Evolutionary conservation across 2,888 invertebrate genomes (phyloP), one percentile per base, ranked within the genome.

Genomic region (Polyploca ridens): DNA sequence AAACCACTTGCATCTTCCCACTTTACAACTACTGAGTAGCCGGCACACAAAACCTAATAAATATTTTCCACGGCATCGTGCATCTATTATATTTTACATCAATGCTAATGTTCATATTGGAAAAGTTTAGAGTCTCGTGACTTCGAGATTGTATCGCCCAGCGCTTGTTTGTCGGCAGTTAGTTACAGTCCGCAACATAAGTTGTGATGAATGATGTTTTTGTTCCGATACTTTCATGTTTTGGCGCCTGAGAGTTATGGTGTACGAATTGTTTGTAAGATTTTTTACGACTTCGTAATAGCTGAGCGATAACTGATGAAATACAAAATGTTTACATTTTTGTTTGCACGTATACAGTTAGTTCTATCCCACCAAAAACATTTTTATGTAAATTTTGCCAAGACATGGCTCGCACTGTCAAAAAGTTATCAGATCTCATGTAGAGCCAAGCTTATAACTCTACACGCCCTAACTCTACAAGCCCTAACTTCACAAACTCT

Each of bases 101-200:
- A 0, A n/a, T n/a, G 5, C 3, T 5, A 46, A 46, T 7, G 46
- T n/a, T 46, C 46, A 46, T 46, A 46, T 46, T 46, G n/a, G 46
- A 46, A 46, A 46, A 46, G n/a, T 46, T 46, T 46, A 6, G 46
- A n/a, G n/a, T n/a, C 13, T 41, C 46, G 44, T 44, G n/a, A 46
- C 46, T n/a, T n/a, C 46, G 46, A 46, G 46, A 46, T 46, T 46
- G 46, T 46, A 46, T 46, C 46, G 44, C 44, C 44, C 44, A 13
- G 44, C 14, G 14, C 14, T 14, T 44, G 44, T 44, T 44, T 44
- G 44, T 44, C 44, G 46, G n/a, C 46, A 46, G 46, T 46, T 46
- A n/a, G 46, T 46, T 46, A 46, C 46, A 46, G n/a, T n/a, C 41
- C 13, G 41, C 46, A 46, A 14, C 46, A n/a, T 46, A 46, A n/a